Conservation (phyloP, 2,797 vertebrate species). For the Clamator glandarius region DNA sequence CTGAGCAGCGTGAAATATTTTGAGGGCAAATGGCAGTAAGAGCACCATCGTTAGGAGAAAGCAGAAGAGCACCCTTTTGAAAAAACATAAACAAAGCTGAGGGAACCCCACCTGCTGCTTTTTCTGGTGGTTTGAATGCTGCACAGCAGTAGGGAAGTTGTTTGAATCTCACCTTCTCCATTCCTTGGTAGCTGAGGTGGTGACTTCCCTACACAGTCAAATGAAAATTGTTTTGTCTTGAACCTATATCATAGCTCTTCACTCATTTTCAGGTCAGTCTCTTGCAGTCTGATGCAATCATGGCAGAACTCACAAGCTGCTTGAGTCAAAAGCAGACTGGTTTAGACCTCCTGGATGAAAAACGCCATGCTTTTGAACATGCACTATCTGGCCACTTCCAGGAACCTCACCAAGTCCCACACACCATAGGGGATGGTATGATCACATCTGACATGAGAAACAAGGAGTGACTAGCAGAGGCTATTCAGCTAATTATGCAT, state of each 20-base stretch:
- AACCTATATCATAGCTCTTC: not conserved
- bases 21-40: not conserved
- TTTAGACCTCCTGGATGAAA: not conserved
- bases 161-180: not conserved
- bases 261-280: not conserved
- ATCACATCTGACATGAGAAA: not conserved
- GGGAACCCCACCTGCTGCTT: not conserved
- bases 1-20: not conserved
- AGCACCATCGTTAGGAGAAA: not conserved
- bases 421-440: rapidly evolving
- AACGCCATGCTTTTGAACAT: not conserved
- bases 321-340: not conserved
- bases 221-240: not conserved
- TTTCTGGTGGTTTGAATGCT: not conserved
- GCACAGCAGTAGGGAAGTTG: not conserved
- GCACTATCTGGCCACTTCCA: not conserved
- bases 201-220: not conserved
- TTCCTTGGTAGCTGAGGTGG: not conserved
- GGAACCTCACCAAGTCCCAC: not conserved
- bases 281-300: constrained; percentile 19
- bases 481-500: not conserved
- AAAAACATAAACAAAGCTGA: not conserved
- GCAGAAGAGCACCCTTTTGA: not conserved
- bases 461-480: not conserved
- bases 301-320: not conserved